Base-by-base conservation (phyloP, 2,113 vertebrate species). In the Ophiodon elongatus region DNA sequence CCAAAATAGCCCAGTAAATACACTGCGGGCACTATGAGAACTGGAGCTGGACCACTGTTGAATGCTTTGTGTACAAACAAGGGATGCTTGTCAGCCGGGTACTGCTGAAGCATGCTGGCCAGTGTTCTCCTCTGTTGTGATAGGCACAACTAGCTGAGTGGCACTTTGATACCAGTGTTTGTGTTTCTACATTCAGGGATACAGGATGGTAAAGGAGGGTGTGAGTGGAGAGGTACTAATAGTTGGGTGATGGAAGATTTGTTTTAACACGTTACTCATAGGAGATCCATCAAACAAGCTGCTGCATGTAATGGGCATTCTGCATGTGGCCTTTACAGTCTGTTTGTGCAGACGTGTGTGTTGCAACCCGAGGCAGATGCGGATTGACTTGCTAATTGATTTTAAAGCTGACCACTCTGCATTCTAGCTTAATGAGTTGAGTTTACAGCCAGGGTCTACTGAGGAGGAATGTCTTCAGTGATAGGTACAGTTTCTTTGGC, bases 1-100 rank as follows among this genome's bases (percentile, higher is more conserved):
- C 92, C 73, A 91, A 93, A 93, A 95, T 94, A 94, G 83, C 90
- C 87, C 89, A 89, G 92, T 91, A 93, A 92, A 94, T 93, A 93
- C 91, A 93, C 87, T 90, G 88, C 89, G 25, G 82, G 41, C 88
- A 86, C 89, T 88, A 92, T 91, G 91, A 92, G 91, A 91, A 89
- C 80, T 89, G 83, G 85, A 82, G 84, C 82, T 68, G 83, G 45
- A 71, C 83, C 84, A 82, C 86, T 91, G 89, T 54, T 92, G 67
- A 88, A 85, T 78, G 88, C 89, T 94, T 89, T 93, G 89, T 93
- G 83, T 94, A 91, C 87, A 93, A 93, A 94, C 92, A 93, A 92
- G 91, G 92, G 82, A 83, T 87, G 89, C 84, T 90, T 93, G 91
- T 94, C 68, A 87, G 84, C 54, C 25, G 50, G 60, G 74, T 76